Evolutionary conservation across 2,113 vertebrate species (phyloP).

Genomic region (Climacteris rufus): DNA sequence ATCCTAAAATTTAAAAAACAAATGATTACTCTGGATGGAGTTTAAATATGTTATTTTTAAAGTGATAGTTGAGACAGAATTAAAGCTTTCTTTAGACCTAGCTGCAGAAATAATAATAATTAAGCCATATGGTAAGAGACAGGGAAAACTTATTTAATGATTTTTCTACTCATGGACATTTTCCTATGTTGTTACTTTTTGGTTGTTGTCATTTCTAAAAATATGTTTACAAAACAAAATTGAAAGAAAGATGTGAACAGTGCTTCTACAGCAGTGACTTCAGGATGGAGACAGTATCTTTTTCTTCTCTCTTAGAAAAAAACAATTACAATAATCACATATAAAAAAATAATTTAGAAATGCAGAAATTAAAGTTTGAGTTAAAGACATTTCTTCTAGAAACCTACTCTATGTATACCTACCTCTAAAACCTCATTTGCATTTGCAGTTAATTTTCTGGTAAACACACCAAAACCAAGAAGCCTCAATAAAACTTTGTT

Average conservation of each 20-base stretch:
- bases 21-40: not conserved
- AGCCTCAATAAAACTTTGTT: not conserved
- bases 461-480: not conserved
- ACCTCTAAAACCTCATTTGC: not conserved
- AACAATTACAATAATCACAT: not conserved
- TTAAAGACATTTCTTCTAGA: not conserved
- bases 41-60: not conserved
- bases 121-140: not conserved
- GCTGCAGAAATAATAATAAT: not conserved
- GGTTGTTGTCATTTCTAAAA: not conserved
- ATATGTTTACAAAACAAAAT: not conserved
- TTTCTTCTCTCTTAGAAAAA: not conserved
- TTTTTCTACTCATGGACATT: not conserved
- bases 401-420: not conserved
- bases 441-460: not conserved
- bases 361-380: not conserved
- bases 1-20: not conserved
- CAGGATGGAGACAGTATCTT: accelerated
- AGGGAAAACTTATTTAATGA: not conserved
- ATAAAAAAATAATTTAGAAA: not conserved
- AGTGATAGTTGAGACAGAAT: not conserved
- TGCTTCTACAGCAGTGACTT: not conserved
- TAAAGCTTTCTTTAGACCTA: not conserved
- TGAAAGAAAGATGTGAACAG: not conserved
- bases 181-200: not conserved